Base-by-base conservation (phyloP, 2,888 invertebrate species). In the Margaritifera margaritifera region DNA sequence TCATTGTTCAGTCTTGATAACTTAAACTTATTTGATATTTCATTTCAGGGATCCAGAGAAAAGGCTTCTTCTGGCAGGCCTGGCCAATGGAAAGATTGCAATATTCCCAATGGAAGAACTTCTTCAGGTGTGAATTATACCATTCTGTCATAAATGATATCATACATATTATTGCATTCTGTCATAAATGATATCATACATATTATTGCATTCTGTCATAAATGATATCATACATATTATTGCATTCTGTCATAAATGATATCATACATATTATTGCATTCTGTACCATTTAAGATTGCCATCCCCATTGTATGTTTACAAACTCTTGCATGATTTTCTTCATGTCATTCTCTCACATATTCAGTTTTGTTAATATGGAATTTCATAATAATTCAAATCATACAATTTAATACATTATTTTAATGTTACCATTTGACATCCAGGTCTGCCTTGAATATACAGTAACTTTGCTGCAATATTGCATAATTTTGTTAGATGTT, bases 61-160 rank as follows among this genome's bases (percentile, higher is more conserved):
- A 53, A 79, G 80, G 24, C 60, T 82, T n/a, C 73, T 87, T 18
- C 71, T 87, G 51, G 86, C 80, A 62, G 87, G 87, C 19, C 69
- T 86, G 55, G 86, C 87, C 11, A 85, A 85, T 80, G 87, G 87
- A 19, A 80, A 75, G 53, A 63, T 86, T 20, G 83, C 81, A 0
- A 72, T 85, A 6, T 86, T 83, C 63, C 76, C 81, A 22, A 71
- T 82, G 20, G 79, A 80, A 8, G 83, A 84, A 42, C 72, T 87
- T 51, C 58, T 85, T 24, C 64, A 77, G 70, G 86, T 86, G 74
- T 68, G 78, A 42, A 15, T 42, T 42, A 42, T 42, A 15, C 15
- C 3, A 42, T 42, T 15, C 67, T 11, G 20, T 5, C 19, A 25
- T 50, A 31, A 63, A 22, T 5, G 8, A 20, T 27, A 3, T 62